Percentiles rank a stretch among this genome's conserved stretches.
Conservation (phyloP, 2,797 vertebrate genomes). For the Lerista edwardsae region DNA sequence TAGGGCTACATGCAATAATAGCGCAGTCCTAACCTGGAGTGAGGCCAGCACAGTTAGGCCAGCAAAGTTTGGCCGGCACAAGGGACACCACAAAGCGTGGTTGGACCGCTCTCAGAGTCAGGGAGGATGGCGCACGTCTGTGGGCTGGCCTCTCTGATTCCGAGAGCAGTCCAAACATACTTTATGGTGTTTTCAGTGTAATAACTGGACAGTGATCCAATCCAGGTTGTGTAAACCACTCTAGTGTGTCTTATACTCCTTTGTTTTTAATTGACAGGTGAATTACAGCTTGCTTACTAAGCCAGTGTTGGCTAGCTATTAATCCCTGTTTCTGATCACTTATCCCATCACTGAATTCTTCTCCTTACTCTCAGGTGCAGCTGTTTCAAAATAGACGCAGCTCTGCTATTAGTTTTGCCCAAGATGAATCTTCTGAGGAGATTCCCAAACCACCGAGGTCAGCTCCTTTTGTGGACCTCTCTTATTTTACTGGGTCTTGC, state of each 20-base stretch:
- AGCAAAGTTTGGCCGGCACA: no score
- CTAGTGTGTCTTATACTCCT: neutral
- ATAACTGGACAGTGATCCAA: slow-evolving; percentile 8
- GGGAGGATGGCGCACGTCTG: no score
- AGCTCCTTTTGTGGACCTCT: neutral
- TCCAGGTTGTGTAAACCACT: neutral
- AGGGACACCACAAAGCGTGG: no score
- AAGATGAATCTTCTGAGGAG: neutral
- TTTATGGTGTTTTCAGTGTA: neutral
- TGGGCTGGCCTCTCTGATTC: no score
- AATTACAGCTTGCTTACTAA: slow-evolving; percentile 3
- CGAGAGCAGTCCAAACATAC: no score
- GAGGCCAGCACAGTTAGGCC: no score
- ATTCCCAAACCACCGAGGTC: neutral
- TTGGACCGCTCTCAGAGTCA: no score
- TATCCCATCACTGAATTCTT: neutral
- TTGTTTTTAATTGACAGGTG: neutral
- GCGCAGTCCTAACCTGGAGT: no score
- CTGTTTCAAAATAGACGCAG: neutral
- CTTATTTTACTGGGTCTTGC: slow-evolving; percentile 13
- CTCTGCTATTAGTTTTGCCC: neutral
- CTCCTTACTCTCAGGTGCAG: neutral
- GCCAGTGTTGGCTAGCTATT: neutral
- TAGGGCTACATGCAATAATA: neutral
- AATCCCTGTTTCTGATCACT: neutral